phyloP scores from a whole-genome alignment of 2,797 vertebrate species.

The Mycteria americana region DNA sequence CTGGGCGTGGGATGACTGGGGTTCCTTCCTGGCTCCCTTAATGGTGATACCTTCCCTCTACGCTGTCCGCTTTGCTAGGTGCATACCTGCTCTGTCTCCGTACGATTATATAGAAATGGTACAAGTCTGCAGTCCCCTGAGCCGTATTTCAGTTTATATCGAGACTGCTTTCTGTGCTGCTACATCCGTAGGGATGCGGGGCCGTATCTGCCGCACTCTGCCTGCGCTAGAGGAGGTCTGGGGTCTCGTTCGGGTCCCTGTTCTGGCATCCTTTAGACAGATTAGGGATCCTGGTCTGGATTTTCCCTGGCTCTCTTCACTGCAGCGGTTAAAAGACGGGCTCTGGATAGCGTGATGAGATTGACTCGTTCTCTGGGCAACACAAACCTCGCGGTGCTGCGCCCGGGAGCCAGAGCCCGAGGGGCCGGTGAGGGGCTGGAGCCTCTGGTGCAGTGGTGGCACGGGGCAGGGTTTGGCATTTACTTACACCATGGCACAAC shows the following conservation, averaged over 20 bases:
- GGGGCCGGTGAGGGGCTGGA: not conserved
- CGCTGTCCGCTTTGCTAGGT: not conserved
- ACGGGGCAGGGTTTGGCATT: not conserved
- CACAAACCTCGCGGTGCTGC: rapidly evolving
- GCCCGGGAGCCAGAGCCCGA: not conserved
- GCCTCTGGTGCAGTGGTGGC: too few species aligned
- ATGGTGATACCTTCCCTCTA: rapidly evolving
- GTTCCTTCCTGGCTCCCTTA: not conserved
- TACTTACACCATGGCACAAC: not conserved
- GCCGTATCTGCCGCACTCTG: rapidly evolving
- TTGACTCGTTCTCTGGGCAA: not conserved
- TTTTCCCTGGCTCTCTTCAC: not conserved
- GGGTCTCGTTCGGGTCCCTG: rapidly evolving
- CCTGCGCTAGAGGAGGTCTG: too few species aligned
- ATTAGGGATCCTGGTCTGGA: rapidly evolving
- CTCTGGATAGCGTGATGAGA: rapidly evolving
- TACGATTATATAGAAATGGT: rapidly evolving
- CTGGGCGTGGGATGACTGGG: rapidly evolving
- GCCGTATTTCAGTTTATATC: rapidly evolving
- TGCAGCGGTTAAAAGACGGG: not conserved
- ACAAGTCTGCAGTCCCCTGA: not conserved
- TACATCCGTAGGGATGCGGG: rapidly evolving
- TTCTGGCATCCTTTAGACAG: too few species aligned
- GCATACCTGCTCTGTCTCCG: rapidly evolving
- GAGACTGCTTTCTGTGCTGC: not conserved